Base-by-base conservation (phyloP, 2,888 invertebrate species). In the Chrysolina oricalcia region DNA sequence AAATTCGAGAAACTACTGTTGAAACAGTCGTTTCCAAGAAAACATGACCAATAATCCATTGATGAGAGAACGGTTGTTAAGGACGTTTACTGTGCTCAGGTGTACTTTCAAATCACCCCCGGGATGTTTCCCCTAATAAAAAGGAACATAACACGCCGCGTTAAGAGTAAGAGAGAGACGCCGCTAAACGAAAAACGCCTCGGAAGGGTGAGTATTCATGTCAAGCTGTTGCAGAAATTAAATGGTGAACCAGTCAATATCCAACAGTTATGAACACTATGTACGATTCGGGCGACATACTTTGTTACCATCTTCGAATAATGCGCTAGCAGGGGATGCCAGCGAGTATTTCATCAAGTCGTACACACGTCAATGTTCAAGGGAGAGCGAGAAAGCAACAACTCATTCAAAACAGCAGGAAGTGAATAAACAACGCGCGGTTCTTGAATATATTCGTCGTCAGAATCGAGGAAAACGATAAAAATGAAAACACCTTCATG, bases 141-240 rank as follows among this genome's bases (percentile, higher is more conserved):
- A 67, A 67, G 67, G 50, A 59, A 50, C 50, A 23, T 35, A 50
- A 50, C 50, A 48, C 67, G 43, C 10, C 46, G 27, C 50, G 46
- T 8, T 27, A 48, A 17, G 27, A 40, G 67, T 17, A 27, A 48
- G 46, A 41, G 66, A 46, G 46, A 66, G 48, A 66, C 10, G 62
- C 13, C 23, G 62, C 17, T 13, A 15, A 6, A 64, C 15, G 63
- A 66, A 59, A 27, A 59, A 59, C 46, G 59, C 19, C 48, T 66
- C 66, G 43, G 65, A 66, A 46, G 23, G 66, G 68, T 40, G 56
- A 68, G 68, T 56, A 56, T 68, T 53, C 19, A 53, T 21, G 68
- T 50, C 67, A 68, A 68, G 68, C 68, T 68, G 68, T 53, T 68
- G 68, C 68, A 68, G 68, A 68, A 68, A 67, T 67, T 68, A 68